Base-by-base conservation (phyloP, 1,140 invertebrate genomes). In the Sarcophaga bullata region DNA sequence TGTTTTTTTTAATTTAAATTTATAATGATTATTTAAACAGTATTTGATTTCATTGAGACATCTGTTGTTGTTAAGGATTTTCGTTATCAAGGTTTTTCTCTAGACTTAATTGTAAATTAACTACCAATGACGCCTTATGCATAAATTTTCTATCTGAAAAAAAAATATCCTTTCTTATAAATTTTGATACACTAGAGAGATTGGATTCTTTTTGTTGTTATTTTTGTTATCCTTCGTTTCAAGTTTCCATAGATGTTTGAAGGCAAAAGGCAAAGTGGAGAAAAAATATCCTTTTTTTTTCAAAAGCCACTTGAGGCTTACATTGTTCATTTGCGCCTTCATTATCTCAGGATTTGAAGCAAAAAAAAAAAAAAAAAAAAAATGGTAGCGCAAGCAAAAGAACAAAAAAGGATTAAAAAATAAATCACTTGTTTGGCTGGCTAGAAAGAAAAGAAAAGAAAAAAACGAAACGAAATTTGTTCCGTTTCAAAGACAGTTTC, bases 321-420 rank as follows among this genome's bases (percentile, higher is more conserved):
- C 75, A 78, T 78, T 78, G 75, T 78, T 78, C 75, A 78, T 78
- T 78, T 78, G 49, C 48, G 75, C 75, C 75, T 78, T 78, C 75
- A 78, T 78, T 78, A 78, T 78, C 75, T 78, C 62, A 68, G 19
- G 62, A 13, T 73, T 25, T 6, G 46, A 49, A 8, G 5, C 17
- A 72, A 13, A 76, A 76, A 47, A 76, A 76, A 49, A 47, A 37
- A 13, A 73, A 73, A 76, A 76, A 78, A 78, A 25, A 49, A 78
- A 72, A 8, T 25, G 62, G 52, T 37, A 37, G 25, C 25, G 1
- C 25, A 37, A 37, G 25, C 52, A 37, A 72, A 62, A 17, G 25
- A 49, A 76, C 13, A 49, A 25, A 87, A 88, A 87, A 84, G 87
- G 87, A 88, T 88, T 88, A 88, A 88, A 85, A 88, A 88, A 88